phyloP scores from a whole-genome alignment of 2,113 vertebrate genomes.

The Catharus fuscescens region DNA sequence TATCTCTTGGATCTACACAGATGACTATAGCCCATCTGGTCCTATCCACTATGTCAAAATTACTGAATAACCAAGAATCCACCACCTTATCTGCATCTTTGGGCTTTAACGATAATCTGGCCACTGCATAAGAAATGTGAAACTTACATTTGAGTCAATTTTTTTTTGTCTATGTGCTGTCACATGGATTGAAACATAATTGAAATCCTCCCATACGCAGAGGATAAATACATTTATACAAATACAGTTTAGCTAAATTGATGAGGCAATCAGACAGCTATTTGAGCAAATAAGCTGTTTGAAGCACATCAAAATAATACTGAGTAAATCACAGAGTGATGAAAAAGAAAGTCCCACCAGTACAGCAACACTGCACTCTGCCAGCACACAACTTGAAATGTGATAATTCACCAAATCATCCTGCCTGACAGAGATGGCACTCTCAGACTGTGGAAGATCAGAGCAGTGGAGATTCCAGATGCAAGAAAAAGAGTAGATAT shows the following conservation, averaged over 20 bases:
- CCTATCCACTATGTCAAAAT: neutral
- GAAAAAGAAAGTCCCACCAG: neutral
- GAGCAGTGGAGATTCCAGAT: neutral
- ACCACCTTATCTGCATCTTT: rapidly evolving
- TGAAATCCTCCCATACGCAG: neutral
- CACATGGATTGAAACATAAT: neutral
- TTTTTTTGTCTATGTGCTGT: neutral
- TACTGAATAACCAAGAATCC: neutral
- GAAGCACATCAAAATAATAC: neutral
- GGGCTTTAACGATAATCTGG: neutral
- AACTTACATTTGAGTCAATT: neutral
- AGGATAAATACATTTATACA: neutral
- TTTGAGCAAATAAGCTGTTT: neutral
- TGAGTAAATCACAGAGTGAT: neutral
- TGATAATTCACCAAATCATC: neutral
- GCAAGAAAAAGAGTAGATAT: neutral
- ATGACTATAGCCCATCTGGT: neutral
- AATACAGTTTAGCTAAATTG: neutral
- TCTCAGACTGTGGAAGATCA: neutral
- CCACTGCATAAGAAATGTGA: neutral
- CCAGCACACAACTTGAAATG: neutral
- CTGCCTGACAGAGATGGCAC: neutral
- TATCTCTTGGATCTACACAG: neutral
- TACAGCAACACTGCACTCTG: rapidly evolving
- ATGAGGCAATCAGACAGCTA: neutral